Evolutionary conservation across 2,888 invertebrate genomes (phyloP).

Genomic region (Epirrhoe tristata): DNA sequence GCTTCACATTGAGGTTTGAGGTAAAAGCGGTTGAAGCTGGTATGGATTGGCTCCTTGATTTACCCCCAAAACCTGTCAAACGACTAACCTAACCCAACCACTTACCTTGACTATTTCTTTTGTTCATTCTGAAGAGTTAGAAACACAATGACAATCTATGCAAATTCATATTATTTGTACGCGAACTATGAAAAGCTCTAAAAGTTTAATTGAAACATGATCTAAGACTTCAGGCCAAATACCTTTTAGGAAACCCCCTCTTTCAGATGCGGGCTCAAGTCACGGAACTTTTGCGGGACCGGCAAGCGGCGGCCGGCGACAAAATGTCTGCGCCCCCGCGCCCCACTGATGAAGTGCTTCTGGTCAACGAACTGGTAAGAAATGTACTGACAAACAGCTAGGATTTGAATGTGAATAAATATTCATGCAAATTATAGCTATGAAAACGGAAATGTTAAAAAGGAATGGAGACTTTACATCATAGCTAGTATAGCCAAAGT

Average conservation of each 20-base stretch:
- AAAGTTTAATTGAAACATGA: slow-evolving; percentile 3
- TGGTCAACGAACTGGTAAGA: slow-evolving; percentile 87
- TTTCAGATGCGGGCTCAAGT: slow-evolving; percentile 74
- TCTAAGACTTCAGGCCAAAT: slow-evolving; percentile 4
- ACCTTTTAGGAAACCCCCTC: slow-evolving; percentile 5
- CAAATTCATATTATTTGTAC: not conserved
- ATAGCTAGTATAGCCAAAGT: too few species aligned
- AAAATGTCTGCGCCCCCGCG: slow-evolving; percentile 55
- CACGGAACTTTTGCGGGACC: slow-evolving; percentile 67
- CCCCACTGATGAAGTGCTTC: slow-evolving; percentile 67
- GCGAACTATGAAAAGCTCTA: not conserved
- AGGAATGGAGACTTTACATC: too few species aligned
- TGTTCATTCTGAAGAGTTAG: not conserved
- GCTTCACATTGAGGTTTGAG: not conserved
- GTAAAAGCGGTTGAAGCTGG: not conserved
- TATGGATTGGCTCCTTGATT: too few species aligned
- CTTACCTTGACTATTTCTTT: not conserved
- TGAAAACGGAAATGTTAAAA: not conserved
- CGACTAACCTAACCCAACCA: not conserved
- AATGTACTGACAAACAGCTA: not conserved
- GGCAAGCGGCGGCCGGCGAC: slow-evolving; percentile 51
- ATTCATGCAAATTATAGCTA: not conserved
- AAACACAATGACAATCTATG: not conserved
- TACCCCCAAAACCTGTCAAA: too few species aligned
- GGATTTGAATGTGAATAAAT: not conserved